A percentile compares a stretch with the other conserved stretches of the same genome.
phyloP scores from a whole-genome alignment of 2,888 invertebrate species.

The Trypoxylon attenuatum region DNA sequence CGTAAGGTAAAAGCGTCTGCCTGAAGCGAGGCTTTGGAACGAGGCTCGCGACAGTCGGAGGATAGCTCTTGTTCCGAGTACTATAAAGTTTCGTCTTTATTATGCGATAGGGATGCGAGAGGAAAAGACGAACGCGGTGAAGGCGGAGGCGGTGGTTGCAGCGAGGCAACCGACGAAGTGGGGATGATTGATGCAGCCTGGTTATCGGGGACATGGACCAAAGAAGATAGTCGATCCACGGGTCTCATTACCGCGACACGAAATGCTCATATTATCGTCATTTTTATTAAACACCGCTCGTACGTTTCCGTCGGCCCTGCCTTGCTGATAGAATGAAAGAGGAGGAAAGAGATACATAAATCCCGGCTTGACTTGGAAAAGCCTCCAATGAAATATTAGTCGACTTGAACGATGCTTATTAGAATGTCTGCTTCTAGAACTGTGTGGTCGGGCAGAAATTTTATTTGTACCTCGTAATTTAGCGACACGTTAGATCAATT shows the following conservation, averaged over 20 bases:
- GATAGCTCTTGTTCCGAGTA: too few relatives aligned
- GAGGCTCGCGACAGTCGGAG: slow-evolving; percentile 2
- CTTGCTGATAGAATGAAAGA: slow-evolving; percentile 51
- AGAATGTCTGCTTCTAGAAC: neutral
- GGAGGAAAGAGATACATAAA: neutral
- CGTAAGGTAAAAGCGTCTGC: neutral
- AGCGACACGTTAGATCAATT: too few relatives aligned
- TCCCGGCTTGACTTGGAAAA: too few relatives aligned
- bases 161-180: slow-evolving; percentile 7
- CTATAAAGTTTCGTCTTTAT: slow-evolving; percentile 65
- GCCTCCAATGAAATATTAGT: slow-evolving; percentile 46
- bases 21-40: neutral
- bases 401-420: neutral
- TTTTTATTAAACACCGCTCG: slow-evolving; percentile 71
- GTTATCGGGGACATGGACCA: slow-evolving; percentile 59
- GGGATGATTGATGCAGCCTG: slow-evolving; percentile 54
- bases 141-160: neutral
- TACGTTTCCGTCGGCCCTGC: slow-evolving; percentile 35
- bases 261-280: slow-evolving; percentile 73
- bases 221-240: slow-evolving; percentile 54
- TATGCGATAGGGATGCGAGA: slow-evolving; percentile 43
- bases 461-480: too few relatives aligned
- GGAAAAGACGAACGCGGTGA: slow-evolving; percentile 11
- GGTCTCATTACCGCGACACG: slow-evolving; percentile 70
- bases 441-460: too few relatives aligned